These are phyloP conservation scores for Laodelphax striatellus DNA, from an alignment of 1,140 invertebrate genomes.

Conservation along the genomic window DNA sequence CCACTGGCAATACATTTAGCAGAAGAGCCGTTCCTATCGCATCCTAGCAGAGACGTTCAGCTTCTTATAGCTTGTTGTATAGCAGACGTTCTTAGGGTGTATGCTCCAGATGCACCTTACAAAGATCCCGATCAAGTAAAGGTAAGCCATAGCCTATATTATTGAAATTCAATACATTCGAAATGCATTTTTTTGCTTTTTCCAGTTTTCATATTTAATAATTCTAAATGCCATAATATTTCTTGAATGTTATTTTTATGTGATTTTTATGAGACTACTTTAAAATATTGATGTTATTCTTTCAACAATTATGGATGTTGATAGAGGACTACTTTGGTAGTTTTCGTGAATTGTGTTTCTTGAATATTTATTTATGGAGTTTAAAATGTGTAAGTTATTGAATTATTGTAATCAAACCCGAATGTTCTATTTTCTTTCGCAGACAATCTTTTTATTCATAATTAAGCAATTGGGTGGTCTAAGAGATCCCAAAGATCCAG, in stretches of 20 bases:
- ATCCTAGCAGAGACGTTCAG: conserved; percentile 86
- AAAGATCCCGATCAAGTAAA: conserved; percentile 89
- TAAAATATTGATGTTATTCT: not conserved
- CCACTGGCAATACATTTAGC: conserved; percentile 88
- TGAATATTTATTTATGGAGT: too few species aligned
- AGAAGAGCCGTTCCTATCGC: conserved; percentile 83
- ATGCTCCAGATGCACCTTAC: conserved; percentile 96
- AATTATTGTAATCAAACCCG: not conserved
- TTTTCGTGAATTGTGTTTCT: too few species aligned
- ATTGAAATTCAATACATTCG: too few species aligned
- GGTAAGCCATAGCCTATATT: conserved; percentile 29
- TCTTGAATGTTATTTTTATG: conserved; percentile 6
- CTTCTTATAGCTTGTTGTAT: conserved; percentile 92
- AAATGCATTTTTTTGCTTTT: too few species aligned
- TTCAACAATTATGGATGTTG: not conserved
- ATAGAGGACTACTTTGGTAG: too few species aligned
- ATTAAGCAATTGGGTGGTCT: conserved; percentile 89
- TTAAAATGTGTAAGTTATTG: too few species aligned
- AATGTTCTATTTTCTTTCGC: conserved; percentile 30
- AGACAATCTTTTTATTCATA: conserved; percentile 91
- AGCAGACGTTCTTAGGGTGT: conserved; percentile 93
- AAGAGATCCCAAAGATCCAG: conserved; percentile 92
- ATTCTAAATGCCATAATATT: not conserved
- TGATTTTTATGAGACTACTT: too few species aligned
- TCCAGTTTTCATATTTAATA: too few species aligned